These are phyloP conservation scores for Eretmochelys imbricata DNA, from an alignment of 2,113 vertebrate genomes.

Conservation along the genomic window DNA sequence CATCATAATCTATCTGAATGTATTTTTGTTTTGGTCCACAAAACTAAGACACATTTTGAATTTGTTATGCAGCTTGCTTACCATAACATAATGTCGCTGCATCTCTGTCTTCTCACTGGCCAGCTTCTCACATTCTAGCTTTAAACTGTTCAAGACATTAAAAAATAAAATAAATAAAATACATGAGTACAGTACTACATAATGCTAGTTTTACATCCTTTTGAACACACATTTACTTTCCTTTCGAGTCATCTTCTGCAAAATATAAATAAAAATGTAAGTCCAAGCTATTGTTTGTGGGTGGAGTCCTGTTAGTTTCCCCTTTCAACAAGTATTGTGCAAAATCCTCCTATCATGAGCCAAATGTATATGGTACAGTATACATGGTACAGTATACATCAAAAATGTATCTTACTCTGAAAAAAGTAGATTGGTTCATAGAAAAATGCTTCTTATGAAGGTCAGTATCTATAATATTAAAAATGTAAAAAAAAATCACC, in stretches of 20 bases:
- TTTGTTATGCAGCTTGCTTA: conserved; percentile 80
- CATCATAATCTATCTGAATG: neutral
- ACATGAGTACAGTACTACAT: conserved; percentile 29
- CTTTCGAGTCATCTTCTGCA: conserved; percentile 11
- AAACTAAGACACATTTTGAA: conserved; percentile 71
- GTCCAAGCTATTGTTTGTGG: neutral
- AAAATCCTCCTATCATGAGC: neutral
- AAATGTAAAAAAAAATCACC: neutral
- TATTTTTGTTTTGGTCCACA: conserved; percentile 32
- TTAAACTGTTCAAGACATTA: conserved; percentile 86
- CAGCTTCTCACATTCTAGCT: conserved; percentile 97
- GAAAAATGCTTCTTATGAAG: neutral
- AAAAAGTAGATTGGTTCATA: neutral
- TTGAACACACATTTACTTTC: neutral
- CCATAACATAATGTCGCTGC: conserved; percentile 99
- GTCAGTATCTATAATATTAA: rapidly evolving
- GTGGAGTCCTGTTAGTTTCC: conserved; percentile 7
- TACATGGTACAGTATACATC: neutral
- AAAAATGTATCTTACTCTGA: neutral
- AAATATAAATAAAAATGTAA: neutral
- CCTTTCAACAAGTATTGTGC: neutral
- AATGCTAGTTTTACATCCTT: conserved; percentile 14
- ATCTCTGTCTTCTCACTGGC: conserved; percentile 98
- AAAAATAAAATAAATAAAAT: neutral
- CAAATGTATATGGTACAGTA: neutral